Percentiles rank a stretch among this genome's conserved stretches.
phyloP scores from a whole-genome alignment of 2,797 vertebrate genomes.

The Acanthurus leucopareius region DNA sequence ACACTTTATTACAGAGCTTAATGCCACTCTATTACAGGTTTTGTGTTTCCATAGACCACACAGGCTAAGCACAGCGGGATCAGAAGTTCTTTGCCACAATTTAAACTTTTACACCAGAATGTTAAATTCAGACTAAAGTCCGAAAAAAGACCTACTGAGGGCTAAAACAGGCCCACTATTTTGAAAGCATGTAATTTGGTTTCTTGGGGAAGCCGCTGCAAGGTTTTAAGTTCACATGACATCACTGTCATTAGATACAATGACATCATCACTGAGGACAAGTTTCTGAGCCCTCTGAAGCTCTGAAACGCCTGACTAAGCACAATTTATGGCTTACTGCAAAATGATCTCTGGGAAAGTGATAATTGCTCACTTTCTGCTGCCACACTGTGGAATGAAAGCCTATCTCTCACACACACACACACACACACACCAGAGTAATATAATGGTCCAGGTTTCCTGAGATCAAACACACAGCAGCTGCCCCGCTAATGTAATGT shows the following conservation, averaged over 20 bases:
- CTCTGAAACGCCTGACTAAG: constrained; percentile 63
- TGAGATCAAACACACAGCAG: constrained; percentile 65
- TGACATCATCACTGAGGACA: constrained; percentile 77
- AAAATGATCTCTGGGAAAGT: constrained; percentile 61
- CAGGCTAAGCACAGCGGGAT: constrained; percentile 49
- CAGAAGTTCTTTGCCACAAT: constrained; percentile 42
- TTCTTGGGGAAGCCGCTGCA: constrained; percentile 50
- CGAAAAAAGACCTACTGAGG: constrained; percentile 40
- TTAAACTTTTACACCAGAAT: constrained; percentile 54
- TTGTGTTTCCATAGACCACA: constrained; percentile 71
- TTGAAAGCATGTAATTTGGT: constrained; percentile 75
- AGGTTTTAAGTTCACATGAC: constrained; percentile 75
- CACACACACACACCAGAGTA: constrained; percentile 37
- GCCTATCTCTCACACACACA: constrained; percentile 16
- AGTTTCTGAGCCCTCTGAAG: constrained; percentile 53
- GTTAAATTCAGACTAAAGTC: constrained; percentile 57
- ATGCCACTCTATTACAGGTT: constrained; percentile 48
- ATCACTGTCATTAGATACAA: constrained; percentile 75
- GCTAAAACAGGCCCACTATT: constrained; percentile 53
- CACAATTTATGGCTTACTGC: constrained; percentile 72
- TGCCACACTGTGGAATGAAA: constrained; percentile 30
- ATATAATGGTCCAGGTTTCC: constrained; percentile 49
- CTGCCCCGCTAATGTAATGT: constrained; percentile 60
- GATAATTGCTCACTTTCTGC: constrained; percentile 64
- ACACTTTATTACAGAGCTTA: constrained; percentile 30